A percentile compares a stretch with the other conserved stretches of the same genome.
Conservation (phyloP, 2,113 vertebrate genomes). For the Procapra przewalskii region DNA sequence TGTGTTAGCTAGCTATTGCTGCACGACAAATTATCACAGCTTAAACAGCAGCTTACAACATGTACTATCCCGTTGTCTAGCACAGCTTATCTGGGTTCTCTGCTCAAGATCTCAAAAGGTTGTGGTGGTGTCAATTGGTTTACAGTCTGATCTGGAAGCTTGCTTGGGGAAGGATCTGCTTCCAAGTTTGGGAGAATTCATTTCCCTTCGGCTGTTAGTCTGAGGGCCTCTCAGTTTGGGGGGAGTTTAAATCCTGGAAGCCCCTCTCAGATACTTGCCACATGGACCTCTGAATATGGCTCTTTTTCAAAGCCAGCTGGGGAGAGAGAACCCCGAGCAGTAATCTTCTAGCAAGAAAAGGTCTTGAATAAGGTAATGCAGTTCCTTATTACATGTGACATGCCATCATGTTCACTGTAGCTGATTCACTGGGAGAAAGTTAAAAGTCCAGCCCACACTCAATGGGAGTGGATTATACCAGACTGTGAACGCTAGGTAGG, state of each 20-base stretch:
- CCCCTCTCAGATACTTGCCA: not conserved
- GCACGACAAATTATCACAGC: not conserved
- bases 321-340: not conserved
- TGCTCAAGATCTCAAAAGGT: not conserved
- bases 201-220: not conserved
- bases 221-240: not conserved
- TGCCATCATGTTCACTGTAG: not conserved
- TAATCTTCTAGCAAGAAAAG: not conserved
- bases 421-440: not conserved
- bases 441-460: not conserved
- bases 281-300: not conserved
- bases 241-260: not conserved
- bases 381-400: not conserved
- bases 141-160: not conserved
- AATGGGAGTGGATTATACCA: not conserved
- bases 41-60: not conserved
- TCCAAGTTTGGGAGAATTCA: not conserved
- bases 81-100: not conserved
- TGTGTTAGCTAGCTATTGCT: not conserved
- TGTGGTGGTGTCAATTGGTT: not conserved
- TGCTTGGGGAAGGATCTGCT: not conserved
- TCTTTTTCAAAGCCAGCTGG: not conserved
- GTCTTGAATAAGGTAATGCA: not conserved
- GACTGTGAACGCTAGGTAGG: not conserved
- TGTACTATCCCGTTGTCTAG: not conserved